Percentiles rank a stretch among this genome's conserved stretches.
Evolutionary conservation across 2,113 vertebrate species (phyloP).

Genomic region (Misgurnus anguillicaudatus): DNA sequence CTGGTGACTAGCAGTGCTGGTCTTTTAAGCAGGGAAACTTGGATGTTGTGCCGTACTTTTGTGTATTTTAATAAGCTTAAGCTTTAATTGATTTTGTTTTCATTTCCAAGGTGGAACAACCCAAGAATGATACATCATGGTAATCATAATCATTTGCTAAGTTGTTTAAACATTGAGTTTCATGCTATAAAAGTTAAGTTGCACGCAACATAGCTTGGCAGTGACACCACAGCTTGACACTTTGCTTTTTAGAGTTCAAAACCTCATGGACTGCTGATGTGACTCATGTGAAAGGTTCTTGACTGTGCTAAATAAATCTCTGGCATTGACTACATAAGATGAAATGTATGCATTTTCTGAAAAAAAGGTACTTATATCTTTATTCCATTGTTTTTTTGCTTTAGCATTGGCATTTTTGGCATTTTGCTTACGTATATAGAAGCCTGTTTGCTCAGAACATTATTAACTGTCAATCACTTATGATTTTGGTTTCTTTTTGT

Average conservation of each 20-base stretch:
- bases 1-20: not conserved
- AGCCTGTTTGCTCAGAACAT: slow-evolving; percentile 44
- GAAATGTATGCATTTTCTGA: slow-evolving; percentile 42
- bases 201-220: not conserved
- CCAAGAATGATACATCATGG: not conserved
- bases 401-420: slow-evolving; percentile 33
- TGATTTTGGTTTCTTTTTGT: slow-evolving; percentile 45
- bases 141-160: not conserved
- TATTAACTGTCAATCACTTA: slow-evolving; percentile 41
- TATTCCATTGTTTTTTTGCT: slow-evolving; percentile 47
- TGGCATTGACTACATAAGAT: not conserved
- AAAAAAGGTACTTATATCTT: slow-evolving; percentile 44
- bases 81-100: too few species aligned
- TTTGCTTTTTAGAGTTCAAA: not conserved
- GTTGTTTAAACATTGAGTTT: slow-evolving; percentile 21
- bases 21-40: not conserved
- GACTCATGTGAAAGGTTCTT: slow-evolving; percentile 42
- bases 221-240: not conserved
- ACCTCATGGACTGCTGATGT: not conserved
- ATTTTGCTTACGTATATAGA: slow-evolving; percentile 45
- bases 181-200: too few species aligned
- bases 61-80: not conserved
- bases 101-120: not conserved
- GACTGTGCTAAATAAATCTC: not conserved
- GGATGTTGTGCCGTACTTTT: not conserved